phyloP scores from a whole-genome alignment of 2,113 vertebrate species.

The Nansenia antarctica region DNA sequence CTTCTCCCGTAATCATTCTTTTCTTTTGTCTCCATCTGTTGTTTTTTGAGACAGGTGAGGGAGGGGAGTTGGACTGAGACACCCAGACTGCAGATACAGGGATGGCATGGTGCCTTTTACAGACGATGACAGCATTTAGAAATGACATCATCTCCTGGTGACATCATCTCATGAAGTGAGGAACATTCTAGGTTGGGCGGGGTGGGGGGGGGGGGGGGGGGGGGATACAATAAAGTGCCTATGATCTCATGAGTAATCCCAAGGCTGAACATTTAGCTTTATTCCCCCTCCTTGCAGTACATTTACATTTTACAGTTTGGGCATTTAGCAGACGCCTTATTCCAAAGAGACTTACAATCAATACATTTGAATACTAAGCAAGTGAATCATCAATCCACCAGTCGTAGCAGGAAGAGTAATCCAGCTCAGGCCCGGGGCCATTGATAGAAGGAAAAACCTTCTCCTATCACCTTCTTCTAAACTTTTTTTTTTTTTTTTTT shows the following conservation, averaged over 20 bases:
- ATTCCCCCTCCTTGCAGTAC: no score
- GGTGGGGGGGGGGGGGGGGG: neutral
- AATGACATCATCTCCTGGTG: conserved; percentile 17
- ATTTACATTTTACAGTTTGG: no score
- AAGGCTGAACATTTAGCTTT: no score
- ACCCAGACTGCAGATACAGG: neutral
- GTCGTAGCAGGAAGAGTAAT: no score
- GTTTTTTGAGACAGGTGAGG: neutral
- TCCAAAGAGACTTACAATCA: no score
- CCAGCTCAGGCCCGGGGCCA: no score
- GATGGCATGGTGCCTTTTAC: neutral
- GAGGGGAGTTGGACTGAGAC: neutral
- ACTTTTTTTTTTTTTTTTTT: no score
- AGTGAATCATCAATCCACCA: no score
- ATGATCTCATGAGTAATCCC: neutral
- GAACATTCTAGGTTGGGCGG: neutral
- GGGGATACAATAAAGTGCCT: neutral
- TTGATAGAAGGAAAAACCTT: no score
- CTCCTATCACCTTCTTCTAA: no score
- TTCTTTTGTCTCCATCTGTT: neutral
- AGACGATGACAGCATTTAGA: neutral
- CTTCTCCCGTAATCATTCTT: neutral
- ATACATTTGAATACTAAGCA: no score
- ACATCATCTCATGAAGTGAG: conserved; percentile 4
- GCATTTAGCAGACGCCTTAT: no score